phyloP scores from a whole-genome alignment of 2,888 invertebrate species.

The Agrilus cyanescens region DNA sequence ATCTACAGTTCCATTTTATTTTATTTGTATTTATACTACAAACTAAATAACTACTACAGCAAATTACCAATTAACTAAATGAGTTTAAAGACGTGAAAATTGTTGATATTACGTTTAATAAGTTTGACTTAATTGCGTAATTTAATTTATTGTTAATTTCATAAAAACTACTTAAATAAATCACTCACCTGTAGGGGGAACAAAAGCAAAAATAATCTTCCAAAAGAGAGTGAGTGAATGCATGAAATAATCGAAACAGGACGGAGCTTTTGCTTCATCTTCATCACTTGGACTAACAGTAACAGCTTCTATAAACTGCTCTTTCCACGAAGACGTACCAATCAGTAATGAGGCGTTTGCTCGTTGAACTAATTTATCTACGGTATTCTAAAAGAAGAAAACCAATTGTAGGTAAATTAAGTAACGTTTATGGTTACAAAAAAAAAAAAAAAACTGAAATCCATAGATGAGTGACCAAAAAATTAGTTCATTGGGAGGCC shows the following conservation, averaged over 20 bases:
- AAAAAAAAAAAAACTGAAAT: too few relatives aligned
- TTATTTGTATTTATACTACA: too few relatives aligned
- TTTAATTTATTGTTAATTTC: background rate
- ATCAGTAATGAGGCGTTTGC: conserved; percentile 90
- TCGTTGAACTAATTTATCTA: conserved; percentile 94
- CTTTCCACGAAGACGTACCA: conserved; percentile 97
- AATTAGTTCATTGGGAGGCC: too few relatives aligned
- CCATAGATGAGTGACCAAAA: too few relatives aligned
- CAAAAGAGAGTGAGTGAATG: conserved; percentile 95
- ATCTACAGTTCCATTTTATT: too few relatives aligned
- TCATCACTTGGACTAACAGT: conserved; percentile 81
- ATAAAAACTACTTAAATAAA: background rate
- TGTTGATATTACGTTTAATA: too few relatives aligned
- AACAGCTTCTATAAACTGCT: conserved; percentile 94
- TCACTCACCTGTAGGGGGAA: conserved; percentile 87
- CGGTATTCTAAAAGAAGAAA: conserved; percentile 66
- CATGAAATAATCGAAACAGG: conserved; percentile 86
- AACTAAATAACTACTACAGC: too few relatives aligned
- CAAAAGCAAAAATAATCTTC: conserved; percentile 95
- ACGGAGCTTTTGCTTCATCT: conserved; percentile 56
- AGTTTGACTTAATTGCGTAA: too few relatives aligned
- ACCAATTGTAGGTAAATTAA: background rate
- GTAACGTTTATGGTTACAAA: too few relatives aligned
- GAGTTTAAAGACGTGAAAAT: too few relatives aligned
- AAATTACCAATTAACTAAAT: too few relatives aligned